Percentiles rank a stretch among this genome's conserved stretches.
Evolutionary conservation across 2,888 invertebrate genomes (phyloP).

Genomic region (Apoda limacodes): DNA sequence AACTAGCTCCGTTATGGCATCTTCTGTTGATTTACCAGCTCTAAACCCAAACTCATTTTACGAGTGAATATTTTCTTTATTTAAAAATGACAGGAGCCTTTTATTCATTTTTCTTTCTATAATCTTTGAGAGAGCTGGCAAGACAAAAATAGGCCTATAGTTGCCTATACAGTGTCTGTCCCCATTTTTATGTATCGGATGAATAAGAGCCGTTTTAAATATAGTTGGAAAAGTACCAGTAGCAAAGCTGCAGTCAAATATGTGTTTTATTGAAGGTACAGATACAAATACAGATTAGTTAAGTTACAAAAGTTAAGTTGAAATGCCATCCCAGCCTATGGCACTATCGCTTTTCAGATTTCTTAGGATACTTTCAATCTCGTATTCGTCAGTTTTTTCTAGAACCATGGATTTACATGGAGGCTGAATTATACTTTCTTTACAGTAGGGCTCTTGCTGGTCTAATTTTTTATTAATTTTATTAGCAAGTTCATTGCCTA

Average conservation of each 20-base stretch:
- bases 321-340: constrained; percentile 8
- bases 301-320: constrained; percentile 3
- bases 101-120: constrained; percentile 8
- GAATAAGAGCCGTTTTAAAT: constrained; percentile 1
- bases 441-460: too few species aligned
- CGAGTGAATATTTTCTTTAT: not conserved
- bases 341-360: constrained; percentile 4
- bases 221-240: constrained; percentile 9
- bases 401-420: too few species aligned
- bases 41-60: constrained; percentile 4
- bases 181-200: not conserved
- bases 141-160: constrained; percentile 8
- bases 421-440: too few species aligned
- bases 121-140: constrained; percentile 5
- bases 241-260: constrained; percentile 7
- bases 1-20: constrained; percentile 3
- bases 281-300: constrained; percentile 1
- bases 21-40: constrained; percentile 1
- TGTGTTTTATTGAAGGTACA: constrained; percentile 4
- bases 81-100: constrained; percentile 1
- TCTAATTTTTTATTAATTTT: too few species aligned
- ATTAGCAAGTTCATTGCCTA: too few species aligned
- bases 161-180: constrained; percentile 3
- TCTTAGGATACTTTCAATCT: constrained; percentile 2
- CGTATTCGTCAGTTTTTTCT: too few species aligned